A percentile compares a stretch with the other conserved stretches of the same genome.
phyloP scores from a whole-genome alignment of 2,113 vertebrate genomes.

The Caretta caretta region DNA sequence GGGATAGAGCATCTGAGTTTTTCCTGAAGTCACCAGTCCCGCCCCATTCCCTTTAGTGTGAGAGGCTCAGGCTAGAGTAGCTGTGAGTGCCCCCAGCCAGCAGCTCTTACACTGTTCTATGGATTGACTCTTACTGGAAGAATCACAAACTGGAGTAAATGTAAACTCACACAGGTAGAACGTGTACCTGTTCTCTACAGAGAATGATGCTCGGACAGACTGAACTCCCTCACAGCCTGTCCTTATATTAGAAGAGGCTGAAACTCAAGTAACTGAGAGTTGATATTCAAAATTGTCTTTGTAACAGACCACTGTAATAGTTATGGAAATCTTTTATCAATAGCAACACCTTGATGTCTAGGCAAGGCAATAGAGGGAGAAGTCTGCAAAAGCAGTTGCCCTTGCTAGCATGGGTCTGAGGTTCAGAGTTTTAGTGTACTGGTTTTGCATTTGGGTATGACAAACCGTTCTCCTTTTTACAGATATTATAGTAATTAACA shows the following conservation, averaged over 20 bases:
- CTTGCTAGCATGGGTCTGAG: neutral
- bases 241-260: neutral
- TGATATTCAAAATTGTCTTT: neutral
- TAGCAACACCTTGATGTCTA: neutral
- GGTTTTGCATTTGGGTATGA: neutral
- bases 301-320: neutral
- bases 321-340: neutral
- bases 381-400: neutral
- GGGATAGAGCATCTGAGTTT: no score
- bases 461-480: neutral
- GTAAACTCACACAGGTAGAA: no score
- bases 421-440: neutral
- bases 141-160: neutral
- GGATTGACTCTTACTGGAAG: neutral
- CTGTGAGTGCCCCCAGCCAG: rapidly evolving
- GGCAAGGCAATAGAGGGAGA: neutral
- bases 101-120: neutral
- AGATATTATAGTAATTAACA: neutral
- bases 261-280: neutral
- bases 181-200: neutral
- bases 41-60: neutral
- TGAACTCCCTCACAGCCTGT: neutral
- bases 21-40: neutral
- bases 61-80: neutral
- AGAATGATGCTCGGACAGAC: neutral